These are phyloP conservation scores for Aleiodes sp. DNA, from an alignment of 1,140 invertebrate genomes.

Conservation along the genomic window DNA sequence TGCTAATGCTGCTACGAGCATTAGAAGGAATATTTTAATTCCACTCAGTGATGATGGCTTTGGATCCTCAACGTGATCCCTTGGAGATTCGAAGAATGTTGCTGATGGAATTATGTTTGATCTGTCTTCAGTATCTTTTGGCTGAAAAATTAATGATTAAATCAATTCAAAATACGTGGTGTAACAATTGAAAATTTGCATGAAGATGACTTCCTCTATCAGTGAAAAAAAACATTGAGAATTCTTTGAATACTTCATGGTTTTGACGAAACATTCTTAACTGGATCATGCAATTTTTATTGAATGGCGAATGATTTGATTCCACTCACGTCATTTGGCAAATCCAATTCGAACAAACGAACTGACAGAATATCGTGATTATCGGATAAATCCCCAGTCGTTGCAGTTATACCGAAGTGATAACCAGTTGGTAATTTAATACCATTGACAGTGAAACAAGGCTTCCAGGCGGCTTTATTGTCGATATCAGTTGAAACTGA, in stretches of 20 bases:
- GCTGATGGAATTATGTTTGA: constrained; percentile 84
- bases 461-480: constrained; percentile 92
- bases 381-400: constrained; percentile 96
- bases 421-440: constrained; percentile 95
- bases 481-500: constrained; percentile 91
- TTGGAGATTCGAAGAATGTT: constrained; percentile 81
- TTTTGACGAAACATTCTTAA: too few relatives aligned
- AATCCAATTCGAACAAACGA: constrained; percentile 89
- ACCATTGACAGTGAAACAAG: constrained; percentile 90
- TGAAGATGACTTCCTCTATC: neutral
- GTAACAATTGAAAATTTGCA: neutral
- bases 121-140: constrained; percentile 74
- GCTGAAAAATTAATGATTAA: constrained; percentile 63
- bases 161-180: neutral
- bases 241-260: too few relatives aligned
- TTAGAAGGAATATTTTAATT: constrained; percentile 87
- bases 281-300: too few relatives aligned
- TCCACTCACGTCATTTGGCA: constrained; percentile 73
- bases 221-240: too few relatives aligned
- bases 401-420: constrained; percentile 93
- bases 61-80: constrained; percentile 88
- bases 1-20: constrained; percentile 81
- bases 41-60: constrained; percentile 84
- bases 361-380: constrained; percentile 96
- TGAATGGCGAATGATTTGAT: too few relatives aligned